Base-by-base conservation (phyloP, 2,888 invertebrate species). In the Stenolophus ochropezus region DNA sequence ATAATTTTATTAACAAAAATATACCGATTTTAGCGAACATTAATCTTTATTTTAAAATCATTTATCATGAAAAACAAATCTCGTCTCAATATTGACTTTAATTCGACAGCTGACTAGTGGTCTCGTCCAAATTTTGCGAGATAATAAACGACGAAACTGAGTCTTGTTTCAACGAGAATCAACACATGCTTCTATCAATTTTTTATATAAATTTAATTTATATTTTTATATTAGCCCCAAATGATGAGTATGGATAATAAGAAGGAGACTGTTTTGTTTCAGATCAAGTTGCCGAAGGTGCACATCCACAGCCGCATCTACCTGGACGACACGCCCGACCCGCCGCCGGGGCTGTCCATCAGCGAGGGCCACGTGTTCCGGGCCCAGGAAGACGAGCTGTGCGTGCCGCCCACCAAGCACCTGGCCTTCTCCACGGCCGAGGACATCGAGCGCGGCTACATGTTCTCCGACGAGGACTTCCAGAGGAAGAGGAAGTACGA, bases 401-500 rank as follows among this genome's bases (percentile, higher is more conserved):
- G 89, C 82, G 83, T 86, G 21, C 90, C 91, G 1, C 88, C 91
- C 0, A 89, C 89, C 80, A 88, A 88, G 82, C 90, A 91, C 84
- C 61, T 87, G 49, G 77, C 76, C n/a, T 80, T 82, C 4, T 83
- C 85, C 0, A 83, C 83, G 3, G 83, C 83, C 21, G 91, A 91
- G 83, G 91, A 92, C 16, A 86, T 89, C 1, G 87, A 87, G 23
- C 90, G 91, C 61, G 91, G 91, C 18, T 93, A 92, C 80, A 90
- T 93, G 85, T 91, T 93, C 84, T 89, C 90, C 0, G 90, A 91
- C 27, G 92, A 93, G 78, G 92, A 93, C 83, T 93, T 90, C 84
- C 91, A 92, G 5, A 88, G 89, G 33, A 87, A 89, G 33, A 88
- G 93, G 75, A 92, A 93, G 87, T 94, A 93, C 84, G 93, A 94